phyloP scores from a whole-genome alignment of 2,113 vertebrate genomes.

The Scomber japonicus region DNA sequence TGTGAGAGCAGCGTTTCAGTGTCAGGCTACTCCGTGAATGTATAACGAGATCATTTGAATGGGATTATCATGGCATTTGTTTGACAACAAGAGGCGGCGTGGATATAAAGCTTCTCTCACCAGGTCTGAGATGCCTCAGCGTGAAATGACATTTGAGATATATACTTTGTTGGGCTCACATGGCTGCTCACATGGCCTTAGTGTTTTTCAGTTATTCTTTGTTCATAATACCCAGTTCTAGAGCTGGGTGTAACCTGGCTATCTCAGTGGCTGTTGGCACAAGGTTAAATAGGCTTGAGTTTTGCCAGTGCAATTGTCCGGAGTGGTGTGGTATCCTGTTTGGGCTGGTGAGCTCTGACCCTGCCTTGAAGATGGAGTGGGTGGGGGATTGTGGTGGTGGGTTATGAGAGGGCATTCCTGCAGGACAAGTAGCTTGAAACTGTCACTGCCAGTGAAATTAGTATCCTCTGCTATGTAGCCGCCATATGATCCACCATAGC shows the following conservation, averaged over 20 bases:
- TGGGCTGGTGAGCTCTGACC: slow-evolving; percentile 3
- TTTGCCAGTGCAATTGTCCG: not conserved
- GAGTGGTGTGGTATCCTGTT: not conserved
- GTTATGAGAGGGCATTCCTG: not conserved
- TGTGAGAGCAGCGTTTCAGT: not conserved
- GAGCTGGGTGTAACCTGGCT: slow-evolving; percentile 6
- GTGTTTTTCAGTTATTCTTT: not conserved
- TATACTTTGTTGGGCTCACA: not conserved
- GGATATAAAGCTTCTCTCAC: too few species aligned
- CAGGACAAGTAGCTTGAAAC: not conserved
- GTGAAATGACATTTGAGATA: not conserved
- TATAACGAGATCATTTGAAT: slow-evolving; percentile 16
- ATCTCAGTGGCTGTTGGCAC: slow-evolving; percentile 2
- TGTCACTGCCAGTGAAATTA: not conserved
- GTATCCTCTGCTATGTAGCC: not conserved
- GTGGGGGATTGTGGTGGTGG: not conserved
- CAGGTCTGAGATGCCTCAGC: not conserved
- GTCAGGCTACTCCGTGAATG: not conserved
- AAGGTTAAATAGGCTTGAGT: not conserved
- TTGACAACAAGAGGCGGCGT: not conserved
- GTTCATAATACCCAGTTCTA: not conserved
- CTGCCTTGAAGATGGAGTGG: not conserved
- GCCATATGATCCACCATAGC: not conserved
- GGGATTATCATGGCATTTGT: not conserved
- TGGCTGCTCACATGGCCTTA: not conserved